These are phyloP conservation scores for Papilio demoleus DNA, from an alignment of 2,888 invertebrate genomes.

Conservation along the genomic window DNA sequence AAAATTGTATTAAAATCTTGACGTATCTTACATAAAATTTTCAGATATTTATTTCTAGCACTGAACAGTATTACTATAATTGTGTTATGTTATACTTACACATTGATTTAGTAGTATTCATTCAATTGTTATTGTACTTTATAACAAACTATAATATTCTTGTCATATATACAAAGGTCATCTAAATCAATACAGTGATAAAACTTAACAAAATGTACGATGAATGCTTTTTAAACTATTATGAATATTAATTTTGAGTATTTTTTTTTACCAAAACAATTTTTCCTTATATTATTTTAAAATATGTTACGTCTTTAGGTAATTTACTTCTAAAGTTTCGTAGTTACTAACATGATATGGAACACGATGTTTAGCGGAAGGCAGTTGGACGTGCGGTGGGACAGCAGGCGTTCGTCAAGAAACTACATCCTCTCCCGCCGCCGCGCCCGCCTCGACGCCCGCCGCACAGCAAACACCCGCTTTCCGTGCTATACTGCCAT, in stretches of 20 bases:
- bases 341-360: neutral
- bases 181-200: neutral
- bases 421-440: slow-evolving; percentile 81
- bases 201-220: neutral
- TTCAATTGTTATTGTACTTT: neutral
- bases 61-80: neutral
- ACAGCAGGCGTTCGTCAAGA: slow-evolving; percentile 85
- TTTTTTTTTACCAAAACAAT: neutral
- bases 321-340: no score
- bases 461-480: slow-evolving; percentile 86
- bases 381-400: slow-evolving; percentile 95
- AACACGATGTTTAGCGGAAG: slow-evolving; percentile 86
- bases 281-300: neutral
- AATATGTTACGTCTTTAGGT: no score
- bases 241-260: neutral
- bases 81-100: neutral
- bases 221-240: neutral
- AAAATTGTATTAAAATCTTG: no score
- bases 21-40: neutral
- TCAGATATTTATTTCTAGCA: neutral
- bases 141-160: slow-evolving; percentile 6
- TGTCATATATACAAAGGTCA: slow-evolving; percentile 5
- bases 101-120: neutral
- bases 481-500: slow-evolving; percentile 89
- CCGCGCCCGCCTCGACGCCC: slow-evolving; percentile 77